phyloP scores from a whole-genome alignment of 2,888 invertebrate genomes.

The Electrophaes corylata region DNA sequence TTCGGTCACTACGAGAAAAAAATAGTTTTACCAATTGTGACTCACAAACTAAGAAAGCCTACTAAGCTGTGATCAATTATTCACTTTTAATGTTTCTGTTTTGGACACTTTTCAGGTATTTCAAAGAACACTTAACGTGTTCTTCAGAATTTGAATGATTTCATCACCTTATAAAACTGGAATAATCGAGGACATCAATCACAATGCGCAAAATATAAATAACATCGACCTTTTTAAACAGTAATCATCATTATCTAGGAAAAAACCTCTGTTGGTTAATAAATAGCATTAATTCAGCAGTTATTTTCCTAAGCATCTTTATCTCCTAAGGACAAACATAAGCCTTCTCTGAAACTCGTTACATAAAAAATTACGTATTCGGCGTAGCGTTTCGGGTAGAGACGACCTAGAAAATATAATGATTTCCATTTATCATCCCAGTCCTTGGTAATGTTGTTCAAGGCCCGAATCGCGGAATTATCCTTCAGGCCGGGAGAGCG shows the following conservation, averaged over 20 bases:
- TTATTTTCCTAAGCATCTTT: conserved; percentile 15
- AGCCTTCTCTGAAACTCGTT: conserved; percentile 33
- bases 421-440: conserved; percentile 72
- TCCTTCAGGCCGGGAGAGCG: conserved; percentile 60
- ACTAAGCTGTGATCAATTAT: no score
- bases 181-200: no score
- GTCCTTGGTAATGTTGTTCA: conserved; percentile 75
- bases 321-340: conserved; percentile 32
- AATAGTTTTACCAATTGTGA: no score
- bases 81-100: no score
- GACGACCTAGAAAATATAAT: conserved; percentile 68
- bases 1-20: no score
- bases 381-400: conserved; percentile 57
- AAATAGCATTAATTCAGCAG: background rate
- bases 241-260: background rate
- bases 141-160: no score
- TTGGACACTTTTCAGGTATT: no score
- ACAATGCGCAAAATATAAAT: no score
- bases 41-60: no score
- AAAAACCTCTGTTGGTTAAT: background rate
- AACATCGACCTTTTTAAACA: no score
- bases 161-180: no score
- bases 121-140: no score
- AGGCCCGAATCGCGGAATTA: conserved; percentile 70
- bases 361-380: conserved; percentile 61